Percentiles rank a stretch among this genome's conserved stretches.
phyloP scores from a whole-genome alignment of 2,113 vertebrate species.

The Ciconia boyciana region DNA sequence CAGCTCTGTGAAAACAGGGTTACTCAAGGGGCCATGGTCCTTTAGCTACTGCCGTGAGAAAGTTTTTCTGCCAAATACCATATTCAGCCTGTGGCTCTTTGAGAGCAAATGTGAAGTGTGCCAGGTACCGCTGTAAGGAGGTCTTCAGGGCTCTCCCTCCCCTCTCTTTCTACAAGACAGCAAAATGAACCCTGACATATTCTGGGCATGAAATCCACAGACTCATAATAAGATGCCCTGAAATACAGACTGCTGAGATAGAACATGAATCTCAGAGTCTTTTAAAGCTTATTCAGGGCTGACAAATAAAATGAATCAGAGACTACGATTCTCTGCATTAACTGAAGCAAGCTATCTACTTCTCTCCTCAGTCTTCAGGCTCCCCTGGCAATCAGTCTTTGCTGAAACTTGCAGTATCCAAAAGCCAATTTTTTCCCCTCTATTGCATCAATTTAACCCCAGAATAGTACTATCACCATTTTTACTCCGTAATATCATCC shows the following conservation, averaged over 20 bases:
- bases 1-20: background rate
- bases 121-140: background rate
- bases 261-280: background rate
- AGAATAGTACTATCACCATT: background rate
- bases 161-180: background rate
- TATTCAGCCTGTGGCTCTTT: background rate
- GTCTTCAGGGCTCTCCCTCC: background rate
- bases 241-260: background rate
- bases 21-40: background rate
- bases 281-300: background rate
- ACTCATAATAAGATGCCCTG: background rate
- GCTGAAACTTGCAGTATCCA: background rate
- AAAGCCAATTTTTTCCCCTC: background rate
- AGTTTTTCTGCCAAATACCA: background rate
- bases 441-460: background rate
- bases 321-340: background rate
- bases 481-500: background rate
- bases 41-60: conserved; percentile 20
- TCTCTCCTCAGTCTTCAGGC: background rate
- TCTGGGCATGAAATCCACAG: conserved; percentile 16
- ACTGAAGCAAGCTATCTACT: background rate
- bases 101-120: accelerated
- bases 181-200: conserved; percentile 12
- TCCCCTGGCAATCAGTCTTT: background rate
- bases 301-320: background rate